These are phyloP conservation scores for Eurytoma californica DNA, from an alignment of 2,888 invertebrate genomes.

Conservation along the genomic window DNA sequence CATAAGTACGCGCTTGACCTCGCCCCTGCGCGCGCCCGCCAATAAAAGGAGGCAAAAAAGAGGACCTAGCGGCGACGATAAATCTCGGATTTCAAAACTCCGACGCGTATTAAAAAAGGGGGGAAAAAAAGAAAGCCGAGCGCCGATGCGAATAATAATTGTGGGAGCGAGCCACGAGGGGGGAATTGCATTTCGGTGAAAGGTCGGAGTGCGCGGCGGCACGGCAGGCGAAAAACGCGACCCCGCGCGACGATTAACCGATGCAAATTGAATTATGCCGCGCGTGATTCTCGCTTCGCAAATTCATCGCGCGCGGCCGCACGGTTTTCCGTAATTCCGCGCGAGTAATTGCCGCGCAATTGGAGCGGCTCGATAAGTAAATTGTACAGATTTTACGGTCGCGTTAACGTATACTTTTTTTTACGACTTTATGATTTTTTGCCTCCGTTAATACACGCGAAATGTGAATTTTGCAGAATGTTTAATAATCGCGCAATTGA, in stretches of 20 bases:
- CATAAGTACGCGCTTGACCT: constrained; percentile 3
- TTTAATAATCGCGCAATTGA: background rate
- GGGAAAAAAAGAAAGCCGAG: background rate
- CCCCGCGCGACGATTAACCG: constrained; percentile 9
- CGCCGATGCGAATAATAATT: constrained; percentile 28
- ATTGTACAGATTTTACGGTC: too few species aligned
- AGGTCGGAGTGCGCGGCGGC: constrained; percentile 13
- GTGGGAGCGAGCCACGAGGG: background rate
- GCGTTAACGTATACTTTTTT: too few species aligned
- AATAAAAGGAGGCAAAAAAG: background rate
- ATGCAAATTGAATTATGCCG: constrained; percentile 37
- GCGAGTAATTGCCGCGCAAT: background rate
- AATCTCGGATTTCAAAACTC: constrained; percentile 36
- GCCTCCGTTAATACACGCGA: too few species aligned
- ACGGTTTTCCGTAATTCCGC: background rate
- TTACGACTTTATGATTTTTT: too few species aligned
- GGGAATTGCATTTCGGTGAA: constrained; percentile 29
- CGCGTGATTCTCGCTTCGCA: background rate
- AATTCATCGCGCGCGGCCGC: background rate
- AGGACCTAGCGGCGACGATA: background rate
- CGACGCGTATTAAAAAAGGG: background rate
- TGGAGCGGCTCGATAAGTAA: background rate
- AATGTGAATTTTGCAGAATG: too few species aligned
- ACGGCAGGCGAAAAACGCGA: background rate
- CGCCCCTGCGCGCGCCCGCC: background rate